Evolutionary conservation across 2,113 vertebrate species (phyloP).

Genomic region (Pholis gunnellus): DNA sequence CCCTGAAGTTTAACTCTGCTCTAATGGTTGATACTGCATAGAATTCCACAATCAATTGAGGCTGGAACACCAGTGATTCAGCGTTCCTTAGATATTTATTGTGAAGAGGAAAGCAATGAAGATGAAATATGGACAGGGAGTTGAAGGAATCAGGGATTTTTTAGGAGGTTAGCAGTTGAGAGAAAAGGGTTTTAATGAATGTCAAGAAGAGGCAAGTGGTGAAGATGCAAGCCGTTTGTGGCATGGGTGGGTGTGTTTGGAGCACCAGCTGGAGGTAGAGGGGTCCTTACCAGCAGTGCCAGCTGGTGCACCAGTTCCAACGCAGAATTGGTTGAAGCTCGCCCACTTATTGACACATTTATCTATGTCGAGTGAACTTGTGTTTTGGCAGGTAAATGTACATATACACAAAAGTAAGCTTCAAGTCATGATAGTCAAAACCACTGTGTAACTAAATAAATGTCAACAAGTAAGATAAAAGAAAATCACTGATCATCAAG

Average conservation of each 20-base stretch:
- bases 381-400: conserved; percentile 16
- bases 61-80: neutral
- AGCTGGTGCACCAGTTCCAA: conserved; percentile 60
- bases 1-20: neutral
- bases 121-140: conserved; percentile 7
- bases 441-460: neutral
- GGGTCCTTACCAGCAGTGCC: conserved; percentile 43
- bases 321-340: conserved; percentile 28
- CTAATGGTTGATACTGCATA: neutral
- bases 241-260: conserved; percentile 31
- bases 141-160: neutral
- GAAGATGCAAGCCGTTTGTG: conserved; percentile 33
- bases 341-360: conserved; percentile 37
- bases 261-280: conserved; percentile 60
- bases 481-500: neutral
- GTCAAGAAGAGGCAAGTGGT: conserved; percentile 32
- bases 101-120: neutral
- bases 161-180: conserved; percentile 34
- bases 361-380: conserved; percentile 30
- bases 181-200: conserved; percentile 20
- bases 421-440: conserved; percentile 8
- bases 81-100: neutral
- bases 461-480: neutral
- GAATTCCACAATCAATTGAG: neutral
- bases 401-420: neutral